Evolutionary conservation across 2,797 vertebrate species (phyloP).

Genomic region (Nannoperca obscura): DNA sequence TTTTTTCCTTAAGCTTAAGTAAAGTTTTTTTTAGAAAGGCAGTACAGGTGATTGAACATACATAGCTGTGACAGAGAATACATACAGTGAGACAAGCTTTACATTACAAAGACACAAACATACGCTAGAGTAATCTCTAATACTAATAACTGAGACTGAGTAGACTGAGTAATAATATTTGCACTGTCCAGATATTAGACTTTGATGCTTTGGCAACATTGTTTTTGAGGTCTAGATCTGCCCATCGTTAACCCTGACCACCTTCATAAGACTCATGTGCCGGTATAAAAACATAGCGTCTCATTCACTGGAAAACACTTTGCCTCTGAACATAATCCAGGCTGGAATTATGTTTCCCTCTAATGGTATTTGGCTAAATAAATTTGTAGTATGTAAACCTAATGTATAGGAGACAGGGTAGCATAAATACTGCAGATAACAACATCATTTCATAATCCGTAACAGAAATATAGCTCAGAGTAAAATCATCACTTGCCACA

Average conservation of each 20-base stretch:
- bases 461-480: background rate
- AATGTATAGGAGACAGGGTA: background rate
- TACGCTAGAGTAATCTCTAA: background rate
- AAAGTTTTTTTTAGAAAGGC: background rate
- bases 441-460: background rate
- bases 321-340: background rate
- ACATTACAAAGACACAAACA: background rate
- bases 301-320: background rate
- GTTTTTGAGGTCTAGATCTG: too few relatives aligned
- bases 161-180: too few relatives aligned
- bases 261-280: background rate
- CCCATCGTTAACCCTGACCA: background rate
- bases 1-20: too few relatives aligned
- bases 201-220: too few relatives aligned
- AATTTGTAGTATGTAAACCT: background rate
- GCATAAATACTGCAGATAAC: background rate
- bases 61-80: background rate
- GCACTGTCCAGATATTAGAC: too few relatives aligned
- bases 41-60: background rate
- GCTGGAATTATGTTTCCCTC: background rate
- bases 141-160: too few relatives aligned
- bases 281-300: background rate
- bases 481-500: background rate
- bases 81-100: background rate
- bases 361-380: background rate